Conservation (phyloP, 1,140 invertebrate species). For the Orius insidiosus region DNA sequence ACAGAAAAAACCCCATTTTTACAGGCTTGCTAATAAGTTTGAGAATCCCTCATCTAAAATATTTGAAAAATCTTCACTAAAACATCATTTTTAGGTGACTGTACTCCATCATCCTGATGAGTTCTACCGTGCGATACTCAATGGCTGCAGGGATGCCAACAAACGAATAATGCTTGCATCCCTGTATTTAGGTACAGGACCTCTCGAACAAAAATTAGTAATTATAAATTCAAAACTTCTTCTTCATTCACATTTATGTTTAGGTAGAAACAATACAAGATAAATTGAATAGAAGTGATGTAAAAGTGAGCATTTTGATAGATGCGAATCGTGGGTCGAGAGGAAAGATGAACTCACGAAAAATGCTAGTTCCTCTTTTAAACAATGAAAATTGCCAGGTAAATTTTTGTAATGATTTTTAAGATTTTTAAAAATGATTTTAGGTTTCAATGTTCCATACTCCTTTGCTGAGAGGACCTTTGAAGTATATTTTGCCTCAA, state of each 20-base stretch:
- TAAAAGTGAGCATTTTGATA: conserved; percentile 71
- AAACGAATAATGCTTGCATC: conserved; percentile 75
- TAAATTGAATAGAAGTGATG: conserved; percentile 31
- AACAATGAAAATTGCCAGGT: conserved; percentile 27
- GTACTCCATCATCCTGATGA: conserved; percentile 51
- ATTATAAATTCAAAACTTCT: conserved; percentile 18
- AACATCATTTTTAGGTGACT: conserved; percentile 18
- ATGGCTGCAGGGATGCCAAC: conserved; percentile 49
- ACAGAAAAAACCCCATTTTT: conserved; percentile 5
- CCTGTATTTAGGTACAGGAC: conserved; percentile 82
- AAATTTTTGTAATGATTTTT: conserved; percentile 11
- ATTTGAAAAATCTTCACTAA: no score
- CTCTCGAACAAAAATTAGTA: conserved; percentile 64
- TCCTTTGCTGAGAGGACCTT: conserved; percentile 65
- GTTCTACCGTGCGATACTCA: conserved; percentile 58
- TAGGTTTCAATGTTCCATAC: conserved; percentile 70
- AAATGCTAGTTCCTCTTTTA: conserved; percentile 58
- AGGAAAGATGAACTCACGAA: conserved; percentile 56
- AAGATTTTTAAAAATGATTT: not conserved
- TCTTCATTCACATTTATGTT: conserved; percentile 5
- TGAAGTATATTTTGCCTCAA: conserved; percentile 60
- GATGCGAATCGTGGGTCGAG: conserved; percentile 83
- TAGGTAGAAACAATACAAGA: conserved; percentile 40
- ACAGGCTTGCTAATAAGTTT: no score
- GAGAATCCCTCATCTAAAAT: no score